These are phyloP conservation scores for Terrapene triunguis DNA, from an alignment of 2,113 vertebrate species.

Conservation along the genomic window DNA sequence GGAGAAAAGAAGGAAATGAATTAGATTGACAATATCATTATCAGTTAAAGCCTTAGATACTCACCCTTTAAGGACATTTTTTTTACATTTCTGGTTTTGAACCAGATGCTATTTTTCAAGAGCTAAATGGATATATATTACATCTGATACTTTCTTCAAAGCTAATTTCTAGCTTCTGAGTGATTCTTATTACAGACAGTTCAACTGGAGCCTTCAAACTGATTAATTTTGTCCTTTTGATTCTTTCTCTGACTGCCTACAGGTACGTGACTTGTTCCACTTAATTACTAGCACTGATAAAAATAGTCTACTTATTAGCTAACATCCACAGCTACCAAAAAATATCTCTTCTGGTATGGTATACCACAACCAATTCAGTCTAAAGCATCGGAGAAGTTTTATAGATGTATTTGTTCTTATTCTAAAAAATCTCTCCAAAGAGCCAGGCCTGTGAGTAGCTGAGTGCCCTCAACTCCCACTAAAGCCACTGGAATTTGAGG, in stretches of 20 bases:
- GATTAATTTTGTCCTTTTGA: slow-evolving; percentile 42
- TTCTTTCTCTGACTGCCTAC: slow-evolving; percentile 43
- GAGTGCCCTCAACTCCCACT: background rate
- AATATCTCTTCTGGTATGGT: background rate
- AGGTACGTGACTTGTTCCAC: slow-evolving; percentile 31
- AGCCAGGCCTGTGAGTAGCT: background rate
- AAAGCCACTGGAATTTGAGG: background rate
- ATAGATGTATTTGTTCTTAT: background rate
- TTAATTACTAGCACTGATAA: slow-evolving; percentile 60
- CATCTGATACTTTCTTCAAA: background rate
- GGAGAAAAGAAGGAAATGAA: background rate
- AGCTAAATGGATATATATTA: background rate
- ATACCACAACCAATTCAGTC: background rate
- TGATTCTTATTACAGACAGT: slow-evolving; percentile 1
- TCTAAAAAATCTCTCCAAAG: background rate
- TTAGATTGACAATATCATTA: background rate
- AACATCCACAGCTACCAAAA: background rate
- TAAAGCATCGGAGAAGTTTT: background rate
- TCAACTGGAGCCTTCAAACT: background rate
- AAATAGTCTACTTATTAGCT: slow-evolving; percentile 42
- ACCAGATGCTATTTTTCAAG: background rate
- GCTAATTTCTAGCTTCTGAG: background rate
- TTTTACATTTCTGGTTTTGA: background rate
- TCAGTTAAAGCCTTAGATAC: background rate
- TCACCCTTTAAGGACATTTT: background rate